Percentiles rank a stretch among this genome's conserved stretches.
Conservation (phyloP, 2,113 vertebrate species). For the Nanger granti region DNA sequence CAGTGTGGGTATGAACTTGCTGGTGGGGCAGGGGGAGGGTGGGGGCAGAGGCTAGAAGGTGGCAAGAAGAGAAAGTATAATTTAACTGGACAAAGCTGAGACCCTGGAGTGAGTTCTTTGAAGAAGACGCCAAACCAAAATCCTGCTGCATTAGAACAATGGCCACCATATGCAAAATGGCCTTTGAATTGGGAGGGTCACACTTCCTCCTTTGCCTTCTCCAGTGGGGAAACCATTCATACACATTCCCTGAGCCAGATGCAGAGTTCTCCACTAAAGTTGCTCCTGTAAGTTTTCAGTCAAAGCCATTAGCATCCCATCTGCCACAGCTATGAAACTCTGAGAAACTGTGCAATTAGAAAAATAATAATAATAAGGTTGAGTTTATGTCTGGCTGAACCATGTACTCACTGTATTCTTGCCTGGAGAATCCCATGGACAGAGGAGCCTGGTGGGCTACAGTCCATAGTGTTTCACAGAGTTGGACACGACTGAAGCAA, state of each 20-base stretch:
- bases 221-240: not conserved
- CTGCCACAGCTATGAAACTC: not conserved
- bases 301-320: not conserved
- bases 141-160: not conserved
- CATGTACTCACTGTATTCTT: not conserved
- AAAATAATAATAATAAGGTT: not conserved
- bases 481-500: too few relatives aligned
- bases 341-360: not conserved
- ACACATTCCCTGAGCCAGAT: not conserved
- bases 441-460: too few relatives aligned
- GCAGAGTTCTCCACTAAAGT: not conserved
- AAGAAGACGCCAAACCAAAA: not conserved
- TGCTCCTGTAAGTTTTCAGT: not conserved
- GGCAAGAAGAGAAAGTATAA: not conserved
- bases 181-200: not conserved
- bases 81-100: not conserved
- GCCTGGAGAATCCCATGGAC: too few relatives aligned
- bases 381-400: not conserved
- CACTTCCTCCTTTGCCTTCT: not conserved
- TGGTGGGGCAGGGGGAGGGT: rapidly evolving
- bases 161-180: not conserved
- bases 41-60: not conserved
- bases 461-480: too few relatives aligned
- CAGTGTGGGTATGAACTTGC: not conserved
- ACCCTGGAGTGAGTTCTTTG: not conserved